Conservation (phyloP, 2,113 vertebrate genomes). For the Fukomys damarensis region DNA sequence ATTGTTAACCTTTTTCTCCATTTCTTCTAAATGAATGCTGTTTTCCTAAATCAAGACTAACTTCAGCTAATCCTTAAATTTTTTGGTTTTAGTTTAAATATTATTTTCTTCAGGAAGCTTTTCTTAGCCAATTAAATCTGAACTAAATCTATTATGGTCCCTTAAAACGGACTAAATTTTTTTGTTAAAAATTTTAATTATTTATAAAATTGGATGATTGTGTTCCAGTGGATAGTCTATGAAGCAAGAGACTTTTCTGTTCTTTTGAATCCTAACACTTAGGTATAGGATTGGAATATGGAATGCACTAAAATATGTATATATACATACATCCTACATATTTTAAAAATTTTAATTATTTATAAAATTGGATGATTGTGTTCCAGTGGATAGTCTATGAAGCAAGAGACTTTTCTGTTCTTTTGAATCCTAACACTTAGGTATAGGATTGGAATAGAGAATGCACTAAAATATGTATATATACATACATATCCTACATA, state of each 20-base stretch:
- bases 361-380: neutral
- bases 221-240: neutral
- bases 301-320: neutral
- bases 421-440: neutral
- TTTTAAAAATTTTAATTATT: neutral
- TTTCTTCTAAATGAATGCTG: neutral
- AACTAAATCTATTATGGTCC: neutral
- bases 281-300: neutral
- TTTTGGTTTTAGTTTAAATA: neutral
- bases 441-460: neutral
- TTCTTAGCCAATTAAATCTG: neutral
- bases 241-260: neutral
- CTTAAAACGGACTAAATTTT: neutral
- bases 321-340: neutral
- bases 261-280: neutral
- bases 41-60: neutral
- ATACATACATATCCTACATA: neutral
- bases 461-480: neutral
- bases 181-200: neutral
- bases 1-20: neutral
- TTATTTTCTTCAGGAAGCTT: slow-evolving; percentile 17
- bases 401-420: neutral
- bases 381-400: neutral
- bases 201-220: neutral
- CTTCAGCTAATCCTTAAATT: neutral